Percentiles rank a stretch among this genome's conserved stretches.
Evolutionary conservation across 1,140 invertebrate species (phyloP).

Genomic region (Anoplophora glabripennis): DNA sequence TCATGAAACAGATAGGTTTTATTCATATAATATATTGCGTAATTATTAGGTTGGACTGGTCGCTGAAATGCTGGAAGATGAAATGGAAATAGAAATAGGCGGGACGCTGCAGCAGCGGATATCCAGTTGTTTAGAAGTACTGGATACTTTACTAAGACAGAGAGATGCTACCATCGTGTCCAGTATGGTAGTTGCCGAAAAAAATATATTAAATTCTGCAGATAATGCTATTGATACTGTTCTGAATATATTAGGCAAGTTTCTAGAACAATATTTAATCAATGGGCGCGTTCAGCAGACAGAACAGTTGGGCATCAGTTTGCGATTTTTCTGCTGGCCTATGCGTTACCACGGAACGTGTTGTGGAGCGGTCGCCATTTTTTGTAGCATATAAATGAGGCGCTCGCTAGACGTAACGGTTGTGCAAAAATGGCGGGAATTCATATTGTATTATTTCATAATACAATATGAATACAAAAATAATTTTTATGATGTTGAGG

Average conservation of each 20-base stretch:
- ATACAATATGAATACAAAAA: no score
- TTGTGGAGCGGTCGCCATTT: no score
- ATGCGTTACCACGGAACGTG: no score
- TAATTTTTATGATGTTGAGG: no score
- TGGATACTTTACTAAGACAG: constrained; percentile 68
- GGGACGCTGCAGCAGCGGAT: constrained; percentile 83
- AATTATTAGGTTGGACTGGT: constrained; percentile 67
- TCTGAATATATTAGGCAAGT: constrained; percentile 57
- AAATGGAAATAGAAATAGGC: constrained; percentile 69
- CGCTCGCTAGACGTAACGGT: no score
- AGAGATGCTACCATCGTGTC: constrained; percentile 61
- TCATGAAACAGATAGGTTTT: neutral
- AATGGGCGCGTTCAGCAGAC: no score
- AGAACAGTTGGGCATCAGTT: no score
- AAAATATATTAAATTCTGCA: constrained; percentile 51
- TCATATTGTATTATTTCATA: no score
- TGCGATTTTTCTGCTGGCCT: no score
- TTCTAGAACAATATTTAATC: neutral
- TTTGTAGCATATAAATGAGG: no score
- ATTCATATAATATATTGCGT: neutral
- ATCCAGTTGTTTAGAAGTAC: constrained; percentile 66
- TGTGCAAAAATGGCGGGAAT: no score
- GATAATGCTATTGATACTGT: constrained; percentile 60
- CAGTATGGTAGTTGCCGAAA: constrained; percentile 75
- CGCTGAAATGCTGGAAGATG: constrained; percentile 75